These are phyloP conservation scores for human DNA, from an alignment of 2,113 vertebrate species.

Conservation along the genomic window GRCh38 chr2:140057001-140057500, in stretches of 20 bases:
- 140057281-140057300: background rate
- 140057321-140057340: conserved; percentile 4
- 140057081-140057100: background rate
- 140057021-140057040: background rate
- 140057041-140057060: background rate
- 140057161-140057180: conserved; percentile 16
- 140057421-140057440: background rate
- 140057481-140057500: background rate
- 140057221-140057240: background rate
- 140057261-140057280: conserved; percentile 17
- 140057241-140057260: conserved; percentile 62
- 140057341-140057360: background rate
- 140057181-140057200: background rate
- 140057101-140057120: background rate
- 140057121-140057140: background rate
- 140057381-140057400: conserved; percentile 54
- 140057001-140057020: background rate
- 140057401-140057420: background rate
- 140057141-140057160: background rate
- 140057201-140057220: background rate
- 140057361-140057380: background rate
- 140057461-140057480: background rate
- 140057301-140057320: background rate
- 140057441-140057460: background rate
- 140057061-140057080: background rate